phyloP scores from a whole-genome alignment of 2,113 vertebrate genomes.

The Capreolus pygargus region DNA sequence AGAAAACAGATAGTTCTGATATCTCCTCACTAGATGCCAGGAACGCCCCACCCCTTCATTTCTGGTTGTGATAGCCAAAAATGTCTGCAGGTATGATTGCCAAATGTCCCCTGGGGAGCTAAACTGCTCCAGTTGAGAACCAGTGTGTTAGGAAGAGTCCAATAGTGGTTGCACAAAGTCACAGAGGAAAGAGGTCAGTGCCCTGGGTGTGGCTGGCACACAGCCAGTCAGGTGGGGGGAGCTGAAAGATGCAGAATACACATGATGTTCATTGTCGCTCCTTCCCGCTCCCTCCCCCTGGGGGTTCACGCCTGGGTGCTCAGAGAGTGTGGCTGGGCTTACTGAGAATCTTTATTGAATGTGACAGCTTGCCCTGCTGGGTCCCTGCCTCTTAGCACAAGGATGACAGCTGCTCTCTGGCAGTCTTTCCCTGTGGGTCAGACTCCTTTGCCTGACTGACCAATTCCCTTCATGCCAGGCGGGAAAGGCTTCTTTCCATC shows the following conservation, averaged over 20 bases:
- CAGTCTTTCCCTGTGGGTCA: not conserved
- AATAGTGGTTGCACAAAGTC: not conserved
- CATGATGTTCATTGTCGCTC: not conserved
- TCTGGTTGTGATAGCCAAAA: not conserved
- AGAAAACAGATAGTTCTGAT: not conserved
- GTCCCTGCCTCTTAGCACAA: constrained; percentile 15
- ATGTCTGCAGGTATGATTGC: not conserved
- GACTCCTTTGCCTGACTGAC: constrained; percentile 7
- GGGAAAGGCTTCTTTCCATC: not conserved
- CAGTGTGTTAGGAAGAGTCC: not conserved
- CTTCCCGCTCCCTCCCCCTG: not conserved
- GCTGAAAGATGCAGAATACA: not conserved
- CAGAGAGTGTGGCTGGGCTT: not conserved
- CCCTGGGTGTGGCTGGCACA: not conserved
- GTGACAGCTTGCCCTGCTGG: constrained; percentile 39
- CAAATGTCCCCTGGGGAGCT: not conserved
- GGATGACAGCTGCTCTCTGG: not conserved
- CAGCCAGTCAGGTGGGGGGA: not conserved
- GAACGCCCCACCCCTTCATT: not conserved
- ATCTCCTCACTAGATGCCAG: not conserved
- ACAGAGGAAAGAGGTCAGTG: not conserved
- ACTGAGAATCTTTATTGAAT: constrained; percentile 22
- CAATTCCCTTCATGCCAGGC: not conserved
- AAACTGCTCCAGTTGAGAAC: not conserved
- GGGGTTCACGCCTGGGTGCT: not conserved